A percentile compares a stretch with the other conserved stretches of the same genome.
These are phyloP conservation scores for Trichechus manatus DNA, from an alignment of 2,113 vertebrate species.

Conservation along the genomic window DNA sequence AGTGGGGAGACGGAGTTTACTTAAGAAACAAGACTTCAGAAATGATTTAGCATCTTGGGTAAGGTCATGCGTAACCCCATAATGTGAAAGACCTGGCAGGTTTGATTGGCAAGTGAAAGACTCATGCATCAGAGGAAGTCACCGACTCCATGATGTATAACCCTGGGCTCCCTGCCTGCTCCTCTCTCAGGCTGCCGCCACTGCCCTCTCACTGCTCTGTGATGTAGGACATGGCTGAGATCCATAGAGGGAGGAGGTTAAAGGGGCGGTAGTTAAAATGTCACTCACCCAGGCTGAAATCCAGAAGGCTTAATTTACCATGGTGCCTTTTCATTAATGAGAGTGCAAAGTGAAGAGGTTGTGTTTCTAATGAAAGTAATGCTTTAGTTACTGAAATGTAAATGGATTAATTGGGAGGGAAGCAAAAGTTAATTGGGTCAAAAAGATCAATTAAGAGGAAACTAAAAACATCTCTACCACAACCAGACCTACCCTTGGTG, in stretches of 20 bases:
- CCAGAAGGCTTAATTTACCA: conserved; percentile 64
- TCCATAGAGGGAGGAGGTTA: conserved; percentile 36
- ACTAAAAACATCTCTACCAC: neutral
- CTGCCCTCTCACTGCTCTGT: neutral
- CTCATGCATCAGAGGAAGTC: conserved; percentile 46
- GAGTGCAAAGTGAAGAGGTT: conserved; percentile 66
- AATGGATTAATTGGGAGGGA: conserved; percentile 61
- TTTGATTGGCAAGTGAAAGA: conserved; percentile 64
- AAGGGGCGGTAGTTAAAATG: conserved; percentile 75
- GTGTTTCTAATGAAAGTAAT: conserved; percentile 72
- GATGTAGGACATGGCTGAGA: conserved; percentile 39
- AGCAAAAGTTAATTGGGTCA: conserved; percentile 61
- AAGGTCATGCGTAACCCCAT: neutral
- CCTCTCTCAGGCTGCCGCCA: neutral
- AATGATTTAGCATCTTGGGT: conserved; percentile 56
- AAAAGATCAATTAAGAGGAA: conserved; percentile 55
- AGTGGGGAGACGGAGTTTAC: neutral
- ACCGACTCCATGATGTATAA: neutral
- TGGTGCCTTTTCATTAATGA: conserved; percentile 69
- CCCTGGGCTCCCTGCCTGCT: conserved; percentile 11
- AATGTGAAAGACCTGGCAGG: conserved; percentile 14
- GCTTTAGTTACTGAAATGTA: conserved; percentile 63
- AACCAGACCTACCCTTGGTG: neutral
- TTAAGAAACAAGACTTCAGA: conserved; percentile 59
- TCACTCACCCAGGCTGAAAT: conserved; percentile 56